Base-by-base conservation (phyloP, 2,797 vertebrate species). In the Gallirallus australis region DNA sequence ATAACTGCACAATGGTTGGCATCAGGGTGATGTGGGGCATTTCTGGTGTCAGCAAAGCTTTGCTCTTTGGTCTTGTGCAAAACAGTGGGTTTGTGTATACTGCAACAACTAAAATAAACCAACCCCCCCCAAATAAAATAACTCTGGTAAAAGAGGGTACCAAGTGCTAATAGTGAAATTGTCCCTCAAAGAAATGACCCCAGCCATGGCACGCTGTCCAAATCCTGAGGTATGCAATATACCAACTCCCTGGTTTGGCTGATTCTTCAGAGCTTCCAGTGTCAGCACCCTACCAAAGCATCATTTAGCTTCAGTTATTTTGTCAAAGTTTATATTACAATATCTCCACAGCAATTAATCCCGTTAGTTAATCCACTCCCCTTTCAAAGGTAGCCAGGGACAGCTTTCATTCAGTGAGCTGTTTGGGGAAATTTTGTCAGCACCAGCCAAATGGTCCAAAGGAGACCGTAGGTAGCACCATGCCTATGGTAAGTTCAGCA, bases 11-110 rank as follows among this genome's bases (percentile, higher is more conserved):
- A 48, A 31, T 15, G 50, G 35, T 30, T 33, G 71, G 54, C 40
- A 40, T 48, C 20, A 35, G 27, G 31, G 30, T 56, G 60, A 15
- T 3, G 2, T 18, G 35, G 31, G 50, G 3, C 0, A 0, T 11
- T 47, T 65, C 4, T 33, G 76, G 30, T 48, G 31, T 21, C 73
- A 63, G 28, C 68, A 53, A 52, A 12, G 61, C 28, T 66, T 71
- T 47, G 47, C 31, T 37, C 40, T 63, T 53, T 40, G 37, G 12
- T 28, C 77, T 63, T 12, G 28, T 65, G 52, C 40, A 28, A 65
- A 60, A 9, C 30, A 23, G 47, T 9, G 37, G 12, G 1, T 60
- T 84, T 73, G 23, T 73, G 15, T 42, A 42, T 42, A 42, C 40
- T 42, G 40, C 40, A 42, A 42, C 40, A 42, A 47, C 23, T 47